Base-by-base conservation (phyloP, 2,797 vertebrate genomes). In the Alca torda region DNA sequence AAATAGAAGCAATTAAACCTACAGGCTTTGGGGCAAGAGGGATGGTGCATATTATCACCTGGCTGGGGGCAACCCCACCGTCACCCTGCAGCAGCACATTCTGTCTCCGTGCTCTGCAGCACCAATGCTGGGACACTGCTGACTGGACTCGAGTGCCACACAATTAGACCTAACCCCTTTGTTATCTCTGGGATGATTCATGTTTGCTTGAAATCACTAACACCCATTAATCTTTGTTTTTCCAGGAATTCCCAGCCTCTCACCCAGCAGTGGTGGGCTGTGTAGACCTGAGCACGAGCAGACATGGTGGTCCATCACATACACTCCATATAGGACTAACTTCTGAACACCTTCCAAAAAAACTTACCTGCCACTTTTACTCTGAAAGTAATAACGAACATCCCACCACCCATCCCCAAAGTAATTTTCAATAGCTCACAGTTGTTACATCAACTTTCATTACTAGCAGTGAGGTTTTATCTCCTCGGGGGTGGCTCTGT, bases 401-500 rank as follows among this genome's bases (percentile, higher is more conserved):
- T n/a, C 59, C 65, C 51, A 64, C 64, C 75, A 11, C 76, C 87
- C 56, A 14, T 51, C 65, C 74, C 74, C 90, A n/a, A 63, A 54
- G 69, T 67, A 35, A 31, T 86, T 92, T 83, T 82, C 76, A 84
- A 74, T 68, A 90, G 80, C 92, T 89, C 73, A 11, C 65, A 77
- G 73, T 86, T 54, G 67, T 41, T 77, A 45, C 45, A 74, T 79
- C 60, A 77, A 78, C 87, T 74, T 76, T 91, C 74, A 86, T 86
- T 93, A 87, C 73, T 81, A 92, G 65, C 73, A 63, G 54, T 4
- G 77, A 90, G 84, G 75, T 33, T 94, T 91, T 56, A 73, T 92
- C 90, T 97, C 95, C 94, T 98, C 18, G 2, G 86, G 88, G 91
- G 75, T 92, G 86, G 93, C 91, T 97, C 96, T 64, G 39, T 31